Evolutionary conservation across 2,113 vertebrate genomes (phyloP), one percentile per base, ranked within the genome.

Genomic region (Montifringilla adamsi): DNA sequence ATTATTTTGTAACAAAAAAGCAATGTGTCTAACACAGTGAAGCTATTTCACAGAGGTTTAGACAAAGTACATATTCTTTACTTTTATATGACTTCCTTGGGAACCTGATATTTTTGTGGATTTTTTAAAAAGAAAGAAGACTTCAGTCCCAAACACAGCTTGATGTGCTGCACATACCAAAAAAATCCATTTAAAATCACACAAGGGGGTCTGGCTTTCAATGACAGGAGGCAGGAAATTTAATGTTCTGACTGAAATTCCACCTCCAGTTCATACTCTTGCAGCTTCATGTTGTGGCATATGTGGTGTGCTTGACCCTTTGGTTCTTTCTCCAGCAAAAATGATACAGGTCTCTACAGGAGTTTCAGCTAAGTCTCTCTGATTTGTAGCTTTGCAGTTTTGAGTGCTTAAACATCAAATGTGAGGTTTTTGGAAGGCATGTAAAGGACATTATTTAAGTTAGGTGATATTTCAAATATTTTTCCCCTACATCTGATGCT

Each of bases 181-280:
- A 84, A 74, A 92, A 94, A 28, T 86, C 93, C 31, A 89, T 95
- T 97, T 95, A 84, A 90, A 92, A 69, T 93, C 92, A 69, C 94
- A 73, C 79, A 56, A 95, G 88, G 92, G 83, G 72, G 85, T 53
- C 88, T 49, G 44, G 47, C 37, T 90, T 92, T 89, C 87, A 55
- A 1, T 95, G 85, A 46, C 83, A 93, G 44, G 70, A 93, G 83
- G 89, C 90, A 94, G 90, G 94, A 92, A 96, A 91, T 94, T 68
- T 49, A 92, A 64, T 70, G 52, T 86, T 93, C 72, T 84, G 76
- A 31, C 75, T 97, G 94, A 94, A 96, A 95, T 91, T 95, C 87
- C 79, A 85, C 90, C 88, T 78, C 28, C 41, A 78, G 68, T 87
- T 90, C 85, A 87, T 90, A 33, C 11, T 86, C 22, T 52, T 35